Evolutionary conservation across 1,140 invertebrate genomes (phyloP).

Genomic region (Spodoptera frugiperda): DNA sequence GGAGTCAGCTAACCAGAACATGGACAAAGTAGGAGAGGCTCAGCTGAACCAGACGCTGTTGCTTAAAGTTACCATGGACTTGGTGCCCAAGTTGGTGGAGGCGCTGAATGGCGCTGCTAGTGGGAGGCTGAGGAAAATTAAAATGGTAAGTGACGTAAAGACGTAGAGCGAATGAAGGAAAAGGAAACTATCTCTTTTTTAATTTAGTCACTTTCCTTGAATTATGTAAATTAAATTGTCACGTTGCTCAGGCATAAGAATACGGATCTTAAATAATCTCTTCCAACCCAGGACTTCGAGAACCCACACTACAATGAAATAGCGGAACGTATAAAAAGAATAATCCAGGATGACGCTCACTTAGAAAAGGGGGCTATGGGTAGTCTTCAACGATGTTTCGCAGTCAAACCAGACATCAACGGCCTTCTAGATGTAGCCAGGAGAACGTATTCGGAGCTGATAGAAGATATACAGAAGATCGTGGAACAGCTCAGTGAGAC

Average conservation of each 20-base stretch:
- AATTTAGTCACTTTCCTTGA: no score
- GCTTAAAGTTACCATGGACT: constrained; percentile 92
- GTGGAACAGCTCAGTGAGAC: constrained; percentile 89
- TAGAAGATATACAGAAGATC: constrained; percentile 91
- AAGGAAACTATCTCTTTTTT: no score
- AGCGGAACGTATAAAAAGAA: constrained; percentile 87
- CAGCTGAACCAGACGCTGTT: constrained; percentile 93
- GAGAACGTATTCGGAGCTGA: constrained; percentile 91
- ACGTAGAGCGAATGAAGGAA: no score
- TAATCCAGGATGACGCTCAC: constrained; percentile 91
- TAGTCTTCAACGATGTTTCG: constrained; percentile 93
- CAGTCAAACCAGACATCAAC: constrained; percentile 92
- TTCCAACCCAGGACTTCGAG: constrained; percentile 74
- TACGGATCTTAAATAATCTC: no score
- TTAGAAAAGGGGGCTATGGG: constrained; percentile 89
- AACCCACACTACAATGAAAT: constrained; percentile 86
- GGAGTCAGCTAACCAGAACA: constrained; percentile 87
- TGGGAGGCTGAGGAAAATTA: constrained; percentile 88
- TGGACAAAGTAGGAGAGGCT: constrained; percentile 88
- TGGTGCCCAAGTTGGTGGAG: constrained; percentile 89
- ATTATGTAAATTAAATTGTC: no score
- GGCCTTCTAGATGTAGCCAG: constrained; percentile 92
- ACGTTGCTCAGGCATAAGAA: no score
- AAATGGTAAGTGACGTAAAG: constrained; percentile 81
- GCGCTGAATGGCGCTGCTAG: constrained; percentile 87